Percentiles rank a stretch among this genome's conserved stretches.
phyloP scores from a whole-genome alignment of 2,797 vertebrate genomes.

The Emys orbicularis region DNA sequence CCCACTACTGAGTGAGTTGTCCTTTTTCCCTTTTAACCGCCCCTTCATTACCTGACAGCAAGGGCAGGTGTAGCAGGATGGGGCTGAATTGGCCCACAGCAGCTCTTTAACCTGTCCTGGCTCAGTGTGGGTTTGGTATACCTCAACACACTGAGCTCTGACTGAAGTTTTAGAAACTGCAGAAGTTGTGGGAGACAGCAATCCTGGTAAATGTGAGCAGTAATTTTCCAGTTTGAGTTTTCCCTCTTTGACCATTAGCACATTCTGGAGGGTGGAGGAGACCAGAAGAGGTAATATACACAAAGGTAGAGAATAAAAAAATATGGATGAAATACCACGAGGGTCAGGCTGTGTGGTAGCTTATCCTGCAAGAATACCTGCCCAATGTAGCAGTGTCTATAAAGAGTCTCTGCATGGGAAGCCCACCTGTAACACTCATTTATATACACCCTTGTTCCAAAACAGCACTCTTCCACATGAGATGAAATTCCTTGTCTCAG shows the following conservation, averaged over 20 bases:
- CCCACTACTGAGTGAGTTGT: background rate
- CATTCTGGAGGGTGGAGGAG: background rate
- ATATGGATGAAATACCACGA: background rate
- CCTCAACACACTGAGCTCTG: background rate
- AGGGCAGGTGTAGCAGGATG: background rate
- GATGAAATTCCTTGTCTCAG: conserved; percentile 28
- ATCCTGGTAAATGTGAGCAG: background rate
- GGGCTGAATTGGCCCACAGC: background rate
- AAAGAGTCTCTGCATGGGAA: background rate
- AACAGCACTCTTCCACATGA: background rate
- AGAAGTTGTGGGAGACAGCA: background rate
- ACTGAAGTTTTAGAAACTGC: background rate
- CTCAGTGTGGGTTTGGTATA: background rate
- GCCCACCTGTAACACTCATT: background rate
- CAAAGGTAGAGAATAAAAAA: background rate
- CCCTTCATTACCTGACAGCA: background rate
- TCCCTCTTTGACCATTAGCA: background rate
- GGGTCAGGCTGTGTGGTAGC: background rate
- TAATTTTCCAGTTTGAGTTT: background rate
- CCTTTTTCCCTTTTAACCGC: background rate
- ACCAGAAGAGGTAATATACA: background rate
- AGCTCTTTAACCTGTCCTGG: background rate
- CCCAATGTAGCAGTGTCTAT: background rate
- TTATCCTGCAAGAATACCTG: background rate
- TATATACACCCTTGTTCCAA: background rate